phyloP scores from a whole-genome alignment of 2,797 vertebrate species.

The Calcarius lapponicus region DNA sequence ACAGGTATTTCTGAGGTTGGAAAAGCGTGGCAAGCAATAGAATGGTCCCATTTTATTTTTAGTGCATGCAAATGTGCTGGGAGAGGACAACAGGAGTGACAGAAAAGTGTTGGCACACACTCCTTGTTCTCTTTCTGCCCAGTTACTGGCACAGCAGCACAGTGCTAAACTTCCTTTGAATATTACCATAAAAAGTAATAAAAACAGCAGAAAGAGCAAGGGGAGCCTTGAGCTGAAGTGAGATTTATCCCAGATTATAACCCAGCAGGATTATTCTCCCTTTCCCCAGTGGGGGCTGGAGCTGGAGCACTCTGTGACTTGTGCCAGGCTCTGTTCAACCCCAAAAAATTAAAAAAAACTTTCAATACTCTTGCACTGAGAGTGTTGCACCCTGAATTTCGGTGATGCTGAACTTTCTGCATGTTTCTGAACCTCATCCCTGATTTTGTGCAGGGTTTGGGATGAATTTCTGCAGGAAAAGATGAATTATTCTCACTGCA shows the following conservation, averaged over 20 bases:
- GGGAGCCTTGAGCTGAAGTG: not conserved
- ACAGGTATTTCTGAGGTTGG: not conserved
- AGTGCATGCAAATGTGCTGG: not conserved
- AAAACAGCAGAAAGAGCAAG: not conserved
- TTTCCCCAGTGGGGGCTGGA: not conserved
- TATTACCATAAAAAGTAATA: not conserved
- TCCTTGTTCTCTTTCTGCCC: not conserved
- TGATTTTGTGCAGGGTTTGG: accelerated
- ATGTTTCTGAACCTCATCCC: not conserved
- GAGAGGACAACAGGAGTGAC: not conserved
- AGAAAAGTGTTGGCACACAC: not conserved
- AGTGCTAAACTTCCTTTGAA: not conserved
- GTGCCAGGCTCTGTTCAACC: not conserved
- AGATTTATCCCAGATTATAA: not conserved
- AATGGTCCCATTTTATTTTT: not conserved
- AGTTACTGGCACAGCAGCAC: not conserved
- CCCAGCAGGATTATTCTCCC: not conserved
- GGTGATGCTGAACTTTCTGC: not conserved
- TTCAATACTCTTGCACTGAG: accelerated
- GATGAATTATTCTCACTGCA: not conserved
- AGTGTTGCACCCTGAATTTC: not conserved
- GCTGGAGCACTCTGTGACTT: not conserved
- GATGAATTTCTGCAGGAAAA: not conserved
- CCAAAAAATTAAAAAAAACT: accelerated
- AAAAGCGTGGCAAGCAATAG: not conserved